phyloP scores from a whole-genome alignment of 2,797 vertebrate genomes.

The Sebastes baramenuke region DNA sequence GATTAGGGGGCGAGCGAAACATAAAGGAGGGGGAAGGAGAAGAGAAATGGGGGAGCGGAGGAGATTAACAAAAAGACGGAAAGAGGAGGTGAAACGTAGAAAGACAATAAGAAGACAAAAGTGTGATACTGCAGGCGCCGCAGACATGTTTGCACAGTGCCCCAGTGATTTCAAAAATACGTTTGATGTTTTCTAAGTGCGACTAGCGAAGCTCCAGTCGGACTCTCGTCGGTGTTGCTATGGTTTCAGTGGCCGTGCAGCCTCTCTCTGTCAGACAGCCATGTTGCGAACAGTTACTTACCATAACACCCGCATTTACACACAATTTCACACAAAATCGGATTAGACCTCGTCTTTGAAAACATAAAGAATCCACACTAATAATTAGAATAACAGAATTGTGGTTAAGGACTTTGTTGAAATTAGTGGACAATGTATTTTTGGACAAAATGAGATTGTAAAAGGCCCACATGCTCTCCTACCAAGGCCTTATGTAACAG shows the following conservation, averaged over 20 bases:
- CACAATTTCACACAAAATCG: conserved; percentile 34
- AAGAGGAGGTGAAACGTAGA: neutral
- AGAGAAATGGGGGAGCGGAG: neutral
- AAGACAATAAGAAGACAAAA: neutral
- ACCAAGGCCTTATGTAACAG: conserved; percentile 35
- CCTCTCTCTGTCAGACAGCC: conserved; percentile 40
- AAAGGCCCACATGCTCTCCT: neutral
- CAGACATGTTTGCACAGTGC: conserved; percentile 16
- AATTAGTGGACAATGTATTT: neutral
- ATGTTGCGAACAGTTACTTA: conserved; percentile 30
- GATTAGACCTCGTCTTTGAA: conserved; percentile 17
- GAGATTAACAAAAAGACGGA: conserved; percentile 6
- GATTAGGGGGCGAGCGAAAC: neutral
- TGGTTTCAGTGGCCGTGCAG: conserved; percentile 61
- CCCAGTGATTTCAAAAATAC: conserved; percentile 36
- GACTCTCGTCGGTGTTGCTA: conserved; percentile 61
- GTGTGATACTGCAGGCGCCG: conserved; percentile 6
- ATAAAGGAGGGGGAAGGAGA: neutral
- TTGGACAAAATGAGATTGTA: neutral
- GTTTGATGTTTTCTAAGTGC: conserved; percentile 57
- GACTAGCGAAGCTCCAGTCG: conserved; percentile 6
- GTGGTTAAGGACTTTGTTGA: neutral
- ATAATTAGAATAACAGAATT: conserved; percentile 6
- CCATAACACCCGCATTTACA: conserved; percentile 35
- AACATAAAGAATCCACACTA: neutral